These are phyloP conservation scores for Drosophila atroscutellata DNA, from an alignment of 2,888 invertebrate genomes.

Conservation along the genomic window DNA sequence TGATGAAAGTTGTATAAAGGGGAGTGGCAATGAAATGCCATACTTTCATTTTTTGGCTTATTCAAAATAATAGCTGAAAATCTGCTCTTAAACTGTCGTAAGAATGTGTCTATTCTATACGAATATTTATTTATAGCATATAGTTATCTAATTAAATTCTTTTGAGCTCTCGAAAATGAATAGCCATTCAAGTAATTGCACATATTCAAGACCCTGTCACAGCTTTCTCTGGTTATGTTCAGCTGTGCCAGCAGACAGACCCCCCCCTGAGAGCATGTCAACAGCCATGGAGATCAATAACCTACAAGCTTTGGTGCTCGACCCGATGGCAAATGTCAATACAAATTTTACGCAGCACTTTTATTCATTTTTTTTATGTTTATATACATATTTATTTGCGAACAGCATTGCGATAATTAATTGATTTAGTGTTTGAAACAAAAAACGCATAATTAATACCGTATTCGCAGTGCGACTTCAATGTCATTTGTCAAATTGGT, in stretches of 20 bases:
- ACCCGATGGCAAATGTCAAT: conserved; percentile 6
- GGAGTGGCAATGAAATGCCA: background rate
- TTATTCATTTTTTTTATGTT: conserved; percentile 10
- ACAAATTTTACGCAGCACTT: conserved; percentile 6
- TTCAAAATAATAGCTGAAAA: background rate
- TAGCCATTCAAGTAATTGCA: background rate
- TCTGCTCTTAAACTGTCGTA: background rate
- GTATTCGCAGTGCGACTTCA: conserved; percentile 33
- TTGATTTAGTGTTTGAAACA: conserved; percentile 58
- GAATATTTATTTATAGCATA: background rate
- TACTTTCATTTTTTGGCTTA: background rate
- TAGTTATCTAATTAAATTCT: background rate
- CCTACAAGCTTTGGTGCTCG: conserved; percentile 4
- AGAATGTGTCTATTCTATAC: too few species aligned
- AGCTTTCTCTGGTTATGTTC: conserved; percentile 2
- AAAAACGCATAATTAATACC: conserved; percentile 64
- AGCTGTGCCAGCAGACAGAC: conserved; percentile 17
- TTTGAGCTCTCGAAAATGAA: background rate
- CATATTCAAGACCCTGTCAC: background rate
- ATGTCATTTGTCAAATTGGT: conserved; percentile 57
- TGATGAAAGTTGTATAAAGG: background rate
- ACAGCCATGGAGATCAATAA: conserved; percentile 58
- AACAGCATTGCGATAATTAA: conserved; percentile 63
- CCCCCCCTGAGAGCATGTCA: conserved; percentile 47
- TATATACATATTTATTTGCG: conserved; percentile 31